These are phyloP conservation scores for Acrocephalus kingi DNA, from an alignment of 2,113 vertebrate species.

Conservation along the genomic window DNA sequence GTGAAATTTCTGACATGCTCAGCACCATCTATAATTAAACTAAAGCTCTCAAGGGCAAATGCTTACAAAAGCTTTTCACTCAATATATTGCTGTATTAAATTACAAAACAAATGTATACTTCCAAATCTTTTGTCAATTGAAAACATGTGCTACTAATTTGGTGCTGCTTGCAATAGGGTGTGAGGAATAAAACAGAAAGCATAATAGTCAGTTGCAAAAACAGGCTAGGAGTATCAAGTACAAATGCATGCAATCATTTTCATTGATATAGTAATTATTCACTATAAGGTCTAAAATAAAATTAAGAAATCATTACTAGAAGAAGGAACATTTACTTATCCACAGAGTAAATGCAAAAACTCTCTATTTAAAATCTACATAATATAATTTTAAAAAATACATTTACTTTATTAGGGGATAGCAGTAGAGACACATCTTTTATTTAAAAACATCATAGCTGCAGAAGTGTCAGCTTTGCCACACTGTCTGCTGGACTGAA, in stretches of 20 bases:
- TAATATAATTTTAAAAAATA: not conserved
- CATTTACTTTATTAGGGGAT: not conserved
- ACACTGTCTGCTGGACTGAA: not conserved
- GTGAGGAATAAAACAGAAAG: not conserved
- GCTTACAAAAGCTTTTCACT: slow-evolving; percentile 12
- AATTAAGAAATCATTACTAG: slow-evolving; percentile 18
- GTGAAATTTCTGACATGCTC: slow-evolving; percentile 25
- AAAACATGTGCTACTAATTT: not conserved
- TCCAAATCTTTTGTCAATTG: not conserved
- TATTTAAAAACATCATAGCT: not conserved
- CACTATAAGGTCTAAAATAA: not conserved
- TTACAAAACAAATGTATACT: not conserved
- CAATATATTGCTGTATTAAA: slow-evolving; percentile 10
- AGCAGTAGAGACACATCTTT: not conserved
- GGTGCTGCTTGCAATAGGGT: not conserved
- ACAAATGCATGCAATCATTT: not conserved
- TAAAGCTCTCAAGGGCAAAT: not conserved
- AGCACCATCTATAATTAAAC: slow-evolving; percentile 36
- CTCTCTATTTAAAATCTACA: not conserved
- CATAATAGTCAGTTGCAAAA: not conserved
- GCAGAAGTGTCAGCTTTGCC: not conserved
- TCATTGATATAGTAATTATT: not conserved
- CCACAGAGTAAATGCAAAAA: not conserved
- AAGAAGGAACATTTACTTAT: not conserved
- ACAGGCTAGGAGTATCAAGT: not conserved